Evolutionary conservation across 2,113 vertebrate species (phyloP).

Genomic region (Sitta europaea): DNA sequence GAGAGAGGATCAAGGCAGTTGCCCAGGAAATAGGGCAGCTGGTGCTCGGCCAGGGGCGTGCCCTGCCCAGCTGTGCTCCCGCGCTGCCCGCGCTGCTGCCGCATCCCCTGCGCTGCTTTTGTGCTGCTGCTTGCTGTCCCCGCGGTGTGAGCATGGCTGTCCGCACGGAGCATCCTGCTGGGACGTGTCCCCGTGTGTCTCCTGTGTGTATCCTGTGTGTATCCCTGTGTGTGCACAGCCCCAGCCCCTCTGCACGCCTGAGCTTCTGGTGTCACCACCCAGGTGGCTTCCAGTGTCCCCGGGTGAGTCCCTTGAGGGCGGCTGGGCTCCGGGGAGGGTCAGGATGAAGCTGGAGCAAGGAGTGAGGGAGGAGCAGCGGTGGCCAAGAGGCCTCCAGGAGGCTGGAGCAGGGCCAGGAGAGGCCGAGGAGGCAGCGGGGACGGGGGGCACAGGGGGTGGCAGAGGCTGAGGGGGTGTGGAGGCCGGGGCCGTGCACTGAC

Average conservation of each 20-base stretch:
- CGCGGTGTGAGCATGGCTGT: not conserved
- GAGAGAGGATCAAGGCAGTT: not conserved
- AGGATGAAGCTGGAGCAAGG: not conserved
- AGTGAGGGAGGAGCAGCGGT: not conserved
- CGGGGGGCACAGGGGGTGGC: not conserved
- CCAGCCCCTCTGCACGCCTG: not conserved
- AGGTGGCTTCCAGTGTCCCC: not conserved
- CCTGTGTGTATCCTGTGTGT: not conserved
- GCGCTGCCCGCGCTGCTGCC: not conserved
- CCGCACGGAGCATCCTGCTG: not conserved
- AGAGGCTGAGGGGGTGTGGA: slow-evolving; percentile 19
- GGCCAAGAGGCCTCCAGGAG: not conserved
- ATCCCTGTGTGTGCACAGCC: not conserved
- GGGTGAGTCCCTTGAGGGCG: not conserved
- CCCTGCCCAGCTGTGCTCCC: not conserved
- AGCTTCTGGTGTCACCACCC: not conserved
- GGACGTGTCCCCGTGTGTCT: not conserved
- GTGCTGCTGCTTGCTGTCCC: not conserved
- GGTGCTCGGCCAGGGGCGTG: not conserved
- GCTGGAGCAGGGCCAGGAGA: not conserved
- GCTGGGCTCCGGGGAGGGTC: not conserved
- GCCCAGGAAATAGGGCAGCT: not conserved
- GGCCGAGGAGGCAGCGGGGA: not conserved
- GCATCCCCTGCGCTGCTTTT: not conserved
- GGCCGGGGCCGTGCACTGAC: slow-evolving; percentile 36